Evolutionary conservation across 1,140 invertebrate genomes (phyloP).

Genomic region (Palaemon carinicauda): DNA sequence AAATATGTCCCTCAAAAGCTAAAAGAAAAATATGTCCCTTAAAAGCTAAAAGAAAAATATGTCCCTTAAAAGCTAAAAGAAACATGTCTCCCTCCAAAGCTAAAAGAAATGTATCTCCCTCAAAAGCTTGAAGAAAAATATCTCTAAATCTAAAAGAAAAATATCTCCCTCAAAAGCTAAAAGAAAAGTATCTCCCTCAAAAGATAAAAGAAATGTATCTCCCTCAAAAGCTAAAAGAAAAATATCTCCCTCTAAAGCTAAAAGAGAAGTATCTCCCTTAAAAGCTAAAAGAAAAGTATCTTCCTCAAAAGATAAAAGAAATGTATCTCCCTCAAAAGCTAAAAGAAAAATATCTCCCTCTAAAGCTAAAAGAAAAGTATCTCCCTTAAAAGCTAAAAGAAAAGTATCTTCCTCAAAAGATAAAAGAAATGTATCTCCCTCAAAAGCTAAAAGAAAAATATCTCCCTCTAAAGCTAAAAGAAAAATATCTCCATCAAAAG

Average conservation of each 20-base stretch:
- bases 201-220: neutral
- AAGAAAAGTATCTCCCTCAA: neutral
- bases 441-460: neutral
- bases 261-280: too few relatives aligned
- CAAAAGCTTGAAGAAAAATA: neutral
- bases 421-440: too few relatives aligned
- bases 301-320: neutral
- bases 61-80: neutral
- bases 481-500: too few relatives aligned
- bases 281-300: neutral
- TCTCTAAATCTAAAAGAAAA: neutral
- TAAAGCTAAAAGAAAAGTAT: neutral
- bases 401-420: neutral
- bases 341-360: neutral
- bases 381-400: neutral
- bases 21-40: neutral
- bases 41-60: neutral
- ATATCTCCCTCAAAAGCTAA: too few relatives aligned
- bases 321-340: too few relatives aligned
- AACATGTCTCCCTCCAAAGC: neutral
- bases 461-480: neutral
- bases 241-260: neutral
- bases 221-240: neutral
- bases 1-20: too few relatives aligned
- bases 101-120: too few relatives aligned